phyloP scores from a whole-genome alignment of 2,888 invertebrate genomes.

The Eupithecia subfuscata region DNA sequence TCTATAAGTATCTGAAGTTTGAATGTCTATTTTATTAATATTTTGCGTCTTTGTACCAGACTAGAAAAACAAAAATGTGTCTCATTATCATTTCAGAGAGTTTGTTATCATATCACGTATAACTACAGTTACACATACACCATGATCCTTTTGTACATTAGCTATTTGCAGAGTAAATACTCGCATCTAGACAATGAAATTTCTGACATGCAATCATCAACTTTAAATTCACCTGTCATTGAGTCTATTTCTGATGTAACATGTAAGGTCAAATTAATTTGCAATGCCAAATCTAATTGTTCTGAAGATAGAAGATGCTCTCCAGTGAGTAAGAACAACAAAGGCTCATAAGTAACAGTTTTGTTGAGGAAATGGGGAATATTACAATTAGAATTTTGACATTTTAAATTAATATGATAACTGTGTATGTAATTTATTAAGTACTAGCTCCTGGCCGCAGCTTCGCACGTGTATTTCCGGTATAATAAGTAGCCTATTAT shows the following conservation, averaged over 20 bases:
- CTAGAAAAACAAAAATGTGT: slow-evolving; percentile 37
- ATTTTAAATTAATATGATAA: background rate
- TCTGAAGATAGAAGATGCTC: slow-evolving; percentile 27
- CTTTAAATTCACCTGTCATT: background rate
- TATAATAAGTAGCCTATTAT: no score
- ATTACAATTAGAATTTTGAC: background rate
- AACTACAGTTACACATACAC: slow-evolving; percentile 32
- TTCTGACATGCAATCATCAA: slow-evolving; percentile 5
- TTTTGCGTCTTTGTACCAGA: slow-evolving; percentile 34
- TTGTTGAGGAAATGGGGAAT: background rate
- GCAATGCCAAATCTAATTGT: slow-evolving; percentile 38
- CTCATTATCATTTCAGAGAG: slow-evolving; percentile 32
- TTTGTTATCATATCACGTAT: slow-evolving; percentile 42
- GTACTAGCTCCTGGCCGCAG: no score
- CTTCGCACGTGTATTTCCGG: no score
- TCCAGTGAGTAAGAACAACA: slow-evolving; percentile 17
- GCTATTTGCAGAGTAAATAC: slow-evolving; percentile 29
- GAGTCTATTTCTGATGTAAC: background rate
- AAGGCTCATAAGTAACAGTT: background rate
- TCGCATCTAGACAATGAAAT: slow-evolving; percentile 18
- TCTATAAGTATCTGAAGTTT: background rate
- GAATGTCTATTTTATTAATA: background rate
- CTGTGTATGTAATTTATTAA: no score
- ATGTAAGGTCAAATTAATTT: slow-evolving; percentile 17
- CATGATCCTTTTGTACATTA: slow-evolving; percentile 40